Percentiles rank a stretch among this genome's conserved stretches.
phyloP scores from a whole-genome alignment of 2,888 invertebrate genomes.

The Folsomia manolachei region DNA sequence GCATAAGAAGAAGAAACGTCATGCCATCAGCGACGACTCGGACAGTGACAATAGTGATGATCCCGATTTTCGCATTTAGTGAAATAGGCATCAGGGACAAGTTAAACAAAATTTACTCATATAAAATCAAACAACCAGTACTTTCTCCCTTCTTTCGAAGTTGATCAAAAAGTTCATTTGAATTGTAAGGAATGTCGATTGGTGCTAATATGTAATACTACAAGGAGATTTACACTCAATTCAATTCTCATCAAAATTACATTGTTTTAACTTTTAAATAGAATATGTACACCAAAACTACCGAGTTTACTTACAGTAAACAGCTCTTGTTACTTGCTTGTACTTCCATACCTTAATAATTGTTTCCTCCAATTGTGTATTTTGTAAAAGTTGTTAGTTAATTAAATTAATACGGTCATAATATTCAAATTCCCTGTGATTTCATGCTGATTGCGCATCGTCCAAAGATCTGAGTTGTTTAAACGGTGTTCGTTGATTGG shows the following conservation, averaged over 20 bases:
- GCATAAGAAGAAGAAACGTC: constrained; percentile 61
- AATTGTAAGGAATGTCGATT: not conserved
- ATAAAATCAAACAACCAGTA: too few relatives aligned
- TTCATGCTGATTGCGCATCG: not conserved
- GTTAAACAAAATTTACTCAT: too few relatives aligned
- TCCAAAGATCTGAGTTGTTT: not conserved
- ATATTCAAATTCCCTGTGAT: not conserved
- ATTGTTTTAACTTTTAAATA: not conserved
- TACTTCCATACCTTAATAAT: not conserved
- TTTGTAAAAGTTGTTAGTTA: too few relatives aligned
- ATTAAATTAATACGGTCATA: too few relatives aligned
- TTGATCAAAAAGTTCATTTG: too few relatives aligned
- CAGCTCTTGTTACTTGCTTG: too few relatives aligned
- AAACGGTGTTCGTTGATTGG: not conserved
- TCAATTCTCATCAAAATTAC: not conserved
- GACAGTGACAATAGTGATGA: constrained; percentile 58
- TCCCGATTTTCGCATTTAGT: constrained; percentile 51
- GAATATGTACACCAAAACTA: not conserved
- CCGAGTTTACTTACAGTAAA: too few relatives aligned
- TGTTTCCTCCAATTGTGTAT: not conserved
- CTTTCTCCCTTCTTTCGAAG: too few relatives aligned
- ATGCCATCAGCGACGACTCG: constrained; percentile 64
- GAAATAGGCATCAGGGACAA: constrained; percentile 3
- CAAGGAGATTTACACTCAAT: not conserved
- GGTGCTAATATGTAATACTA: not conserved